Evolutionary conservation across 2,797 vertebrate species (phyloP).

Genomic region (Pseudochirops cupreus): DNA sequence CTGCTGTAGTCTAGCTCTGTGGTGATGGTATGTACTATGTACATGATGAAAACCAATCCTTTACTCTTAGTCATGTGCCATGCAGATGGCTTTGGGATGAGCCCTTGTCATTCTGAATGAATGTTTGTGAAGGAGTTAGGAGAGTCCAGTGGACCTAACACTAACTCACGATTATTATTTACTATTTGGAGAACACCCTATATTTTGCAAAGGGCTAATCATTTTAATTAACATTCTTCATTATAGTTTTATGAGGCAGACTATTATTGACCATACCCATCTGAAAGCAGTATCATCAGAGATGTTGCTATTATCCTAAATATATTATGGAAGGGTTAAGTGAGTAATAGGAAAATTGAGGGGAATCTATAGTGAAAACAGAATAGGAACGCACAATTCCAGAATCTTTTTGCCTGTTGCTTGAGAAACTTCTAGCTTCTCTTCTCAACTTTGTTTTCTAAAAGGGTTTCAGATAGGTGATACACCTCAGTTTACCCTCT

Average conservation of each 20-base stretch:
- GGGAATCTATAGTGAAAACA: conserved; percentile 1
- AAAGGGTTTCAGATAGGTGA: conserved; percentile 1
- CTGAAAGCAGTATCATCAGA: conserved; percentile 6
- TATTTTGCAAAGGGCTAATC: conserved; percentile 59
- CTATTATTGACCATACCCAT: background rate
- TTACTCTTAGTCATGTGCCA: conserved; percentile 56
- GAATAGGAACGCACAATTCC: conserved; percentile 7
- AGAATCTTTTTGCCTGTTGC: conserved; percentile 15
- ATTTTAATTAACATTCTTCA: conserved; percentile 70
- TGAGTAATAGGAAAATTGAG: conserved; percentile 46
- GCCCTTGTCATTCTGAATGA: conserved; percentile 70
- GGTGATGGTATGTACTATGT: conserved; percentile 72
- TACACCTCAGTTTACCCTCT: conserved; percentile 24
- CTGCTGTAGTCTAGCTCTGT: background rate
- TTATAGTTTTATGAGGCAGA: conserved; percentile 23
- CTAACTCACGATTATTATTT: conserved; percentile 35
- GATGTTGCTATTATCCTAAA: background rate
- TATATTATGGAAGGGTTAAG: conserved; percentile 27
- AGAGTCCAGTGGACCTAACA: conserved; percentile 33
- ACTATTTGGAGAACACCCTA: conserved; percentile 71
- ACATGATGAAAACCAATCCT: conserved; percentile 57
- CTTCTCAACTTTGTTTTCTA: conserved; percentile 43
- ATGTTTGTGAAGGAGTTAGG: conserved; percentile 71
- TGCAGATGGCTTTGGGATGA: conserved; percentile 61
- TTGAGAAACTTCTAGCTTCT: background rate